These are phyloP conservation scores for Ametastegia equiseti DNA, from an alignment of 2,888 invertebrate species.

Conservation along the genomic window DNA sequence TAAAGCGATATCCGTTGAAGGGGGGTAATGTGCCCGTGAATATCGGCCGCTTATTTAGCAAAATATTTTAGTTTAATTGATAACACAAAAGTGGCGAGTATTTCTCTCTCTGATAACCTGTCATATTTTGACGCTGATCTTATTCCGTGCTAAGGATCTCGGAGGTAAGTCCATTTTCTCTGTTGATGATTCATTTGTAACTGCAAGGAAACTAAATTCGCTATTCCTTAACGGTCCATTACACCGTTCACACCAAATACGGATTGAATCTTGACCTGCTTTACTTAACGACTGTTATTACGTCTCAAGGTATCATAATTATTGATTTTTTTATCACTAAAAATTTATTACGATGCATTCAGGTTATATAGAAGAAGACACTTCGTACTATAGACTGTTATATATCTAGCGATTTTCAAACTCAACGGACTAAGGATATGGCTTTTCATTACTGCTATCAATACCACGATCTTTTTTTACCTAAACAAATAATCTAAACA, in stretches of 20 bases:
- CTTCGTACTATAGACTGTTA: neutral
- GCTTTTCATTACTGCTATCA: neutral
- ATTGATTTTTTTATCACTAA: conserved; percentile 32
- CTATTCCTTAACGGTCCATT: conserved; percentile 38
- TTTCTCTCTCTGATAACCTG: neutral
- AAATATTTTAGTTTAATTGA: neutral
- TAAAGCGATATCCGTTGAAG: conserved; percentile 3
- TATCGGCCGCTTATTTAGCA: neutral
- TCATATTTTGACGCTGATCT: neutral
- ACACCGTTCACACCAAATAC: neutral
- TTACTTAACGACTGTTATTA: neutral
- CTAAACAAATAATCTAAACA: too few relatives aligned
- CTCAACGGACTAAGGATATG: neutral
- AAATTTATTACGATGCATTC: neutral
- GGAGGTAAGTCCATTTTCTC: conserved; percentile 36
- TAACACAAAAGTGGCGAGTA: neutral
- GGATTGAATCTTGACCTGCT: neutral
- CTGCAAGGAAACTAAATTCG: neutral
- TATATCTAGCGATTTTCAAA: neutral
- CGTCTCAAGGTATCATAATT: neutral
- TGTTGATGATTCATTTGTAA: conserved; percentile 37
- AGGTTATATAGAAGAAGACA: neutral
- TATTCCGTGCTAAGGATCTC: conserved; percentile 4
- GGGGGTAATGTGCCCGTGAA: neutral
- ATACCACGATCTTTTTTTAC: neutral